Evolutionary conservation across 2,113 vertebrate genomes (phyloP).

Genomic region (Cacatua alba): DNA sequence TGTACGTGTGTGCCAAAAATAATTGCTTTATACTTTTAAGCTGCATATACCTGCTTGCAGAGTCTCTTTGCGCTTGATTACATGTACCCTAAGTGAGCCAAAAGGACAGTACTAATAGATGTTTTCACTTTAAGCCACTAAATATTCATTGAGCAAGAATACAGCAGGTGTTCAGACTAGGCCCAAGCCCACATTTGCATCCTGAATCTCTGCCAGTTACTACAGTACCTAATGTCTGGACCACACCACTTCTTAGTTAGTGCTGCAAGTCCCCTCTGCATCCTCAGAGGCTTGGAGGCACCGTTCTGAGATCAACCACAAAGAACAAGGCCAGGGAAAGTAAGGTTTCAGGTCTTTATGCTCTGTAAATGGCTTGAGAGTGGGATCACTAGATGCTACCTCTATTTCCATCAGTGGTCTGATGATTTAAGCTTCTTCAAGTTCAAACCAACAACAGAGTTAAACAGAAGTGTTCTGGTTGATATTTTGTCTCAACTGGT

Average conservation of each 20-base stretch:
- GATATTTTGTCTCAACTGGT: neutral
- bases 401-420: neutral
- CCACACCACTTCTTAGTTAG: neutral
- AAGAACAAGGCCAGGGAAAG: neutral
- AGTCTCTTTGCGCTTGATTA: neutral
- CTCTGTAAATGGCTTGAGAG: neutral
- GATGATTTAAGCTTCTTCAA: neutral
- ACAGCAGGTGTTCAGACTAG: neutral
- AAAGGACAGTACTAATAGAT: neutral
- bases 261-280: neutral
- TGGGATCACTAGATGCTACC: neutral
- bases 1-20: neutral
- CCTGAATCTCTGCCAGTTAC: neutral
- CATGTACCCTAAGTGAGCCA: neutral
- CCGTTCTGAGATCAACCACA: neutral
- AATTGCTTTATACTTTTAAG: neutral
- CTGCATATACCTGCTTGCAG: neutral
- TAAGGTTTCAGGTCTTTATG: neutral
- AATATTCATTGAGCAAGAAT: neutral
- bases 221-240: neutral
- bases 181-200: neutral
- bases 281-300: neutral
- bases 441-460: neutral
- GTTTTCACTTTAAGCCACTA: neutral
- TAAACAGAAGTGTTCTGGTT: neutral